Base-by-base conservation (phyloP, 2,113 vertebrate genomes). In the Himantopus leucocephalus region DNA sequence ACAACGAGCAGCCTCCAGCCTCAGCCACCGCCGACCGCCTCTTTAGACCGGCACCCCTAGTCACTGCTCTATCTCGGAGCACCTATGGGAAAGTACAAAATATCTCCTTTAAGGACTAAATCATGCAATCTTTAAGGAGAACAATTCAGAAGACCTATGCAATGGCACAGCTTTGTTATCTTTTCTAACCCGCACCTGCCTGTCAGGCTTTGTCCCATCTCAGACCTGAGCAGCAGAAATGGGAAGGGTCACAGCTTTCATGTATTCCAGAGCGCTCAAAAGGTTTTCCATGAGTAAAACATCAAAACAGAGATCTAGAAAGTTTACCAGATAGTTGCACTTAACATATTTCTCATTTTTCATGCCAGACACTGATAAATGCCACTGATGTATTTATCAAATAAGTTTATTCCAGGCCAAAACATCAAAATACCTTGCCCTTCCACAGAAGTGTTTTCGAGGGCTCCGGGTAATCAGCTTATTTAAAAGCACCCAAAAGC, bases 351-450 rank as follows among this genome's bases (percentile, higher is more conserved):
- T 59, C 7, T 63, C 8, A 7, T 39, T 83, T 71, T 53, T 43
- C 41, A 63, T 34, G 27, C 37, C 47, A 79, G 41, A 43, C 1
- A 43, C n/a, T 4, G 10, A 79, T 7, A 79, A 82, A 62, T 0
- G 1, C 22, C 56, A 20, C n/a, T 0, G 1, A 34, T 0, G 1
- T 14, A 48, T 48, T 75, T 39, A 43, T 14, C 5, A 77, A 82
- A 26, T 19, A 48, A 64, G 12, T 52, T 64, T 71, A 77, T 23
- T 27, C 53, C 4, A 85, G 19, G 24, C 41, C 85, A 35, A 66
- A 88, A 29, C 10, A 45, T 37, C 35, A 60, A 39, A 71, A 59
- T 18, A 58, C 8, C 7, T 39, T 35, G 12, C 14, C 56, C 35
- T 82, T 53, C 20, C 83, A 34, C 8, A 2, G 7, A 67, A 30